phyloP scores from a whole-genome alignment of 1,140 invertebrate genomes.

The Maniola jurtina region DNA sequence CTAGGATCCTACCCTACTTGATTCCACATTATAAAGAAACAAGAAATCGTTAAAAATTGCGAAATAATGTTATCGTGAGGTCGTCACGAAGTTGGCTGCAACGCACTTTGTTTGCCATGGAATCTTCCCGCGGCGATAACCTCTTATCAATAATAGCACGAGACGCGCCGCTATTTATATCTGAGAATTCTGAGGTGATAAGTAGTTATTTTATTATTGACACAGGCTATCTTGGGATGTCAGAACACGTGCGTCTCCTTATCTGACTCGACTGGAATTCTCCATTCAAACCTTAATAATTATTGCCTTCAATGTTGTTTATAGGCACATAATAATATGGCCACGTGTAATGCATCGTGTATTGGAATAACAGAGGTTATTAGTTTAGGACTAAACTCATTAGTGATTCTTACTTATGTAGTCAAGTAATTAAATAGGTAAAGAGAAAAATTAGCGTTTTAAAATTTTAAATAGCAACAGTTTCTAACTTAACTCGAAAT shows the following conservation, averaged over 20 bases:
- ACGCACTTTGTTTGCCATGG: slow-evolving; percentile 61
- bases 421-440: too few species aligned
- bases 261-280: slow-evolving; percentile 48
- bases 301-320: slow-evolving; percentile 24
- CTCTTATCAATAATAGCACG: slow-evolving; percentile 51
- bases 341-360: slow-evolving; percentile 8
- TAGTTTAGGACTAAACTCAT: too few species aligned
- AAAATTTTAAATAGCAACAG: too few species aligned
- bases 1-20: not conserved
- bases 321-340: slow-evolving; percentile 5
- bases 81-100: slow-evolving; percentile 29
- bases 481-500: too few species aligned
- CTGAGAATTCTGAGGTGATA: slow-evolving; percentile 28
- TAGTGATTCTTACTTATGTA: too few species aligned
- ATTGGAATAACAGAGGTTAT: too few species aligned
- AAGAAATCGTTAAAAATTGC: not conserved
- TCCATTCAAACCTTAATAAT: slow-evolving; percentile 42
- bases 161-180: slow-evolving; percentile 60
- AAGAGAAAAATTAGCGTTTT: too few species aligned
- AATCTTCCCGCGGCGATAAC: slow-evolving; percentile 72
- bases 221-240: slow-evolving; percentile 44
- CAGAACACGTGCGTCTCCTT: slow-evolving; percentile 49
- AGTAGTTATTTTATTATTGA: slow-evolving; percentile 45
- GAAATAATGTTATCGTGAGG: slow-evolving; percentile 5
- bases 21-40: not conserved